These are phyloP conservation scores for Lasiommata megera DNA, from an alignment of 2,888 invertebrate genomes.

Conservation along the genomic window DNA sequence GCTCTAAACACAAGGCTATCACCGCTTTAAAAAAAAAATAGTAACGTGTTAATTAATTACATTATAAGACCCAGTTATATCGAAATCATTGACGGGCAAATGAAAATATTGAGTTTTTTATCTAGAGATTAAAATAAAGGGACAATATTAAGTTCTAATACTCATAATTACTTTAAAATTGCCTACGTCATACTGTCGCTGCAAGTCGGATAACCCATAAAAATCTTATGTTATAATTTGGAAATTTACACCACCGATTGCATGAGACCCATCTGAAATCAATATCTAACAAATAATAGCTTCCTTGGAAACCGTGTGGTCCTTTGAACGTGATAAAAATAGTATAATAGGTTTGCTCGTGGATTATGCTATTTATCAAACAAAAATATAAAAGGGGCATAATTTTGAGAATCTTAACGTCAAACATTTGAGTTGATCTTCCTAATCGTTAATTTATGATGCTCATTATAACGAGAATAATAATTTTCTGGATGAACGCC, in stretches of 20 bases:
- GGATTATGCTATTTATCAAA: neutral
- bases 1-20: too few species aligned
- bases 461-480: neutral
- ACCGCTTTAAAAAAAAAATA: too few species aligned
- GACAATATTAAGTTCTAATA: too few species aligned
- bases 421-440: neutral
- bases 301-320: conserved; percentile 50
- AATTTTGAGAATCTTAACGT: neutral
- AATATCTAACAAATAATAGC: conserved; percentile 2
- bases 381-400: neutral
- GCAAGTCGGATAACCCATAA: neutral
- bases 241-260: neutral
- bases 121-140: too few species aligned
- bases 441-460: neutral
- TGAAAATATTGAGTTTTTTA: too few species aligned
- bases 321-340: conserved; percentile 46
- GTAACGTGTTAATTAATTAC: too few species aligned
- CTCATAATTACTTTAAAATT: too few species aligned
- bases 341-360: conserved; percentile 5
- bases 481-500: neutral
- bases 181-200: neutral
- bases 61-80: too few species aligned
- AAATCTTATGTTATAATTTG: neutral
- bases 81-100: too few species aligned
- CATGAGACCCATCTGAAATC: conserved; percentile 1